A percentile compares a stretch with the other conserved stretches of the same genome.
Conservation (phyloP, 2,797 vertebrate genomes). For the Helicolenus hilgendorfi region DNA sequence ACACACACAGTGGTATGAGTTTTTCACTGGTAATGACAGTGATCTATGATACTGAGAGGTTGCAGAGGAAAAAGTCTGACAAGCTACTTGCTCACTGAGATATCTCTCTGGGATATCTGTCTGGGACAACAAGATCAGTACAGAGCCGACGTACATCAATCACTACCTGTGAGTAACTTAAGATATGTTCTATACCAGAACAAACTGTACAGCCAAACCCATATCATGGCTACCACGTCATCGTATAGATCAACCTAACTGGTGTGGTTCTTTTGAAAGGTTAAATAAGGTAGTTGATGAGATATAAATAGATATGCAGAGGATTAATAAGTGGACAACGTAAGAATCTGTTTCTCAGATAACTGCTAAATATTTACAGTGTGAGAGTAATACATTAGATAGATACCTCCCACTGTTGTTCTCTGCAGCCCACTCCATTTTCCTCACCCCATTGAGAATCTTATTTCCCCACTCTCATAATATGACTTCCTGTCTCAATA, state of each 20-base stretch:
- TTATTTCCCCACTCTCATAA: conserved; percentile 21
- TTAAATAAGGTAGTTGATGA: not conserved
- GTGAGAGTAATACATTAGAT: conserved; percentile 34
- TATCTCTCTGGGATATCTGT: not conserved
- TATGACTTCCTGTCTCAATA: conserved; percentile 41
- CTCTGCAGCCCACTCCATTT: conserved; percentile 19
- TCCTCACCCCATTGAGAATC: conserved; percentile 13
- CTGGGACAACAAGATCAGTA: not conserved
- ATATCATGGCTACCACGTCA: not conserved
- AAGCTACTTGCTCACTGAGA: not conserved
- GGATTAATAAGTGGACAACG: not conserved
- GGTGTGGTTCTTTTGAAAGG: not conserved
- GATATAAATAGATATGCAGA: not conserved
- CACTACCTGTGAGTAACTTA: not conserved
- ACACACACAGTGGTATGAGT: not conserved
- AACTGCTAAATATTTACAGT: conserved; percentile 30
- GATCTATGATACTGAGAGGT: not conserved
- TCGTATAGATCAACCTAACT: not conserved
- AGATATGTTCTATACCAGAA: not conserved
- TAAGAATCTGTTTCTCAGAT: not conserved
- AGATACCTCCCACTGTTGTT: not conserved
- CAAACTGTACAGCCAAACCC: not conserved
- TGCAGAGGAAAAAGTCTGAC: not conserved
- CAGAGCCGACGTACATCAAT: not conserved
- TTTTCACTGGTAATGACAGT: not conserved